These are phyloP conservation scores for Perca flavescens DNA, from an alignment of 2,113 vertebrate genomes.

Conservation along the genomic window DNA sequence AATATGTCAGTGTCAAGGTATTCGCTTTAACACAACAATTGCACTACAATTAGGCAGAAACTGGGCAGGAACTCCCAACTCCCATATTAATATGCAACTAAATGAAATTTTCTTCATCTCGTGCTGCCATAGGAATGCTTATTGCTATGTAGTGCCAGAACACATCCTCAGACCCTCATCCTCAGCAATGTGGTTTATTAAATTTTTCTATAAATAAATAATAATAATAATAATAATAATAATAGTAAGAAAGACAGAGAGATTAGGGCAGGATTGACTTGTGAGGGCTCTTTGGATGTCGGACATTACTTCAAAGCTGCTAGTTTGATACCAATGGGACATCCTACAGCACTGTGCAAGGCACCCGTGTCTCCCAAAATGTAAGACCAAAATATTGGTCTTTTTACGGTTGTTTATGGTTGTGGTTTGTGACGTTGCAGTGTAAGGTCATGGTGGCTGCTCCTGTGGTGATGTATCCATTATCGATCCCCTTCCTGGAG, in stretches of 20 bases:
- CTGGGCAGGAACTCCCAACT: constrained; percentile 54
- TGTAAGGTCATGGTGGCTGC: constrained; percentile 70
- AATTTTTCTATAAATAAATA: constrained; percentile 22
- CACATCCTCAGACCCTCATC: constrained; percentile 10
- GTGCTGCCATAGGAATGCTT: background rate
- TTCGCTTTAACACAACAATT: constrained; percentile 14
- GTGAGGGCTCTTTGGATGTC: background rate
- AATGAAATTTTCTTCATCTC: constrained; percentile 53
- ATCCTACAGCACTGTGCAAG: background rate
- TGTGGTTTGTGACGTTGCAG: constrained; percentile 45
- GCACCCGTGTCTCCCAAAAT: background rate
- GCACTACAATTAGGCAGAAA: constrained; percentile 35
- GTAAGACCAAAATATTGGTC: constrained; percentile 47
- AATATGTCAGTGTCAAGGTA: constrained; percentile 22
- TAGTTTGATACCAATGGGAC: background rate
- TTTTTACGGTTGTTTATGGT: constrained; percentile 50
- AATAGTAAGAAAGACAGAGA: constrained; percentile 1
- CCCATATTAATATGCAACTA: constrained; percentile 63
- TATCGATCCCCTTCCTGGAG: constrained; percentile 78
- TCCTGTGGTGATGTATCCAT: constrained; percentile 75
- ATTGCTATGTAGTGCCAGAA: background rate
- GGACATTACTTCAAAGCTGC: constrained; percentile 17
- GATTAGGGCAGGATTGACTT: background rate
- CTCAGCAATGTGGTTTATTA: constrained; percentile 15
- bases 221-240: background rate